Evolutionary conservation across 2,113 vertebrate species (phyloP).

Genomic region (Semnornis frantzii): DNA sequence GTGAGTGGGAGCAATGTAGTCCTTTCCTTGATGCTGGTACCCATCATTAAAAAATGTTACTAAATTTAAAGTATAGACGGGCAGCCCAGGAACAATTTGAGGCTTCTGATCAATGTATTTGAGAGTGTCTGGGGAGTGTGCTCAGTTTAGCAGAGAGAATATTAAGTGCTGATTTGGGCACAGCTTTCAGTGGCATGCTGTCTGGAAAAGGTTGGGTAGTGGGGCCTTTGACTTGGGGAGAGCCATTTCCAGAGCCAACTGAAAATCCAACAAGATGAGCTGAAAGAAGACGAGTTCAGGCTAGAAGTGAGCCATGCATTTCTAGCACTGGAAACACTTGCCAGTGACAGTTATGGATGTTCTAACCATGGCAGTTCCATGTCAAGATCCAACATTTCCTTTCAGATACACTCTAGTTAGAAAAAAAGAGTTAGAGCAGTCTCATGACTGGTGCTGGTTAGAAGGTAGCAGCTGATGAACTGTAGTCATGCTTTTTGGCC

Average conservation of each 20-base stretch:
- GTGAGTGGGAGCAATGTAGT: neutral
- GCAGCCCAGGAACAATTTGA: neutral
- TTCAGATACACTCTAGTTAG: neutral
- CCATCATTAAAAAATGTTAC: neutral
- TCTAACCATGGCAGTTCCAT: neutral
- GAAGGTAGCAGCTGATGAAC: neutral
- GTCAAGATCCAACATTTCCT: neutral
- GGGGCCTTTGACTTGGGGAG: neutral
- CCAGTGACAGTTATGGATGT: neutral
- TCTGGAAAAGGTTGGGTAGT: fast-evolving
- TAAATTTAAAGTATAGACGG: neutral
- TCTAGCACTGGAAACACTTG: neutral
- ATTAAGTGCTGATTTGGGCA: neutral
- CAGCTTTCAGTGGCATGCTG: neutral
- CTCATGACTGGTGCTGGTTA: neutral
- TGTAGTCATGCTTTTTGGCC: neutral
- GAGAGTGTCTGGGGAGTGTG: neutral
- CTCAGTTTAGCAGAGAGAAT: neutral
- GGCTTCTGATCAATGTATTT: neutral
- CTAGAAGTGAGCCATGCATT: neutral
- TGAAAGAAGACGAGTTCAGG: neutral
- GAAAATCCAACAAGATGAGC: neutral
- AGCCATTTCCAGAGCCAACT: neutral
- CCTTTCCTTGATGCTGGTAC: neutral
- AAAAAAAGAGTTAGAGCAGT: neutral